phyloP scores from a whole-genome alignment of 2,888 invertebrate genomes.

The Eulithis prunata region DNA sequence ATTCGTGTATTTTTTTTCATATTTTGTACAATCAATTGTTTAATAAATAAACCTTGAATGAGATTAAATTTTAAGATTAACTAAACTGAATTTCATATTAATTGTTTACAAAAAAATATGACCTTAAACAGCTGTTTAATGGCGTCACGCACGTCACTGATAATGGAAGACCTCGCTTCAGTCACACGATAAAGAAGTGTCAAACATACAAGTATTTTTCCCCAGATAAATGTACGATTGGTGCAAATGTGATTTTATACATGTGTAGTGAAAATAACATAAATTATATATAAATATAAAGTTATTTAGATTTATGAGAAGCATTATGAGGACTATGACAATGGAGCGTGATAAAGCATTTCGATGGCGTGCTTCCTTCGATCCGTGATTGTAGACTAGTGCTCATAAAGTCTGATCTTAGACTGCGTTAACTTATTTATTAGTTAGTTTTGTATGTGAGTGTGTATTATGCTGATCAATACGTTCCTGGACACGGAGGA shows the following conservation, averaged over 20 bases:
- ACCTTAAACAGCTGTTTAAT: constrained; percentile 46
- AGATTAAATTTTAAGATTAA: background rate
- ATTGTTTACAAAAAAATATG: constrained; percentile 22
- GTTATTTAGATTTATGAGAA: constrained; percentile 53
- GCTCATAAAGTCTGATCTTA: constrained; percentile 72
- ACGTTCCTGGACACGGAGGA: constrained; percentile 82
- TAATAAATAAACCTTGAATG: too few species aligned
- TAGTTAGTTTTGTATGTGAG: constrained; percentile 64
- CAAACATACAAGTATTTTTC: constrained; percentile 39
- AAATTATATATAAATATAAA: constrained; percentile 60
- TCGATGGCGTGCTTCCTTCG: constrained; percentile 72
- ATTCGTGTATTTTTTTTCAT: too few species aligned
- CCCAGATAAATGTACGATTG: constrained; percentile 63
- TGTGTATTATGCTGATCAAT: constrained; percentile 82
- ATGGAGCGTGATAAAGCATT: constrained; percentile 74
- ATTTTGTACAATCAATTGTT: too few species aligned
- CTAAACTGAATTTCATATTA: background rate
- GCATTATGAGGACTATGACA: constrained; percentile 52
- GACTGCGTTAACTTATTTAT: constrained; percentile 73
- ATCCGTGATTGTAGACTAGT: constrained; percentile 63
- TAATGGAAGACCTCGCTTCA: constrained; percentile 45
- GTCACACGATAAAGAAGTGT: constrained; percentile 35
- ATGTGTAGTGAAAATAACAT: constrained; percentile 64
- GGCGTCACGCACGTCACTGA: constrained; percentile 46
- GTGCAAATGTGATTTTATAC: constrained; percentile 79